phyloP scores from a whole-genome alignment of 2,888 invertebrate genomes.

The Sepioteuthis lessoniana region DNA sequence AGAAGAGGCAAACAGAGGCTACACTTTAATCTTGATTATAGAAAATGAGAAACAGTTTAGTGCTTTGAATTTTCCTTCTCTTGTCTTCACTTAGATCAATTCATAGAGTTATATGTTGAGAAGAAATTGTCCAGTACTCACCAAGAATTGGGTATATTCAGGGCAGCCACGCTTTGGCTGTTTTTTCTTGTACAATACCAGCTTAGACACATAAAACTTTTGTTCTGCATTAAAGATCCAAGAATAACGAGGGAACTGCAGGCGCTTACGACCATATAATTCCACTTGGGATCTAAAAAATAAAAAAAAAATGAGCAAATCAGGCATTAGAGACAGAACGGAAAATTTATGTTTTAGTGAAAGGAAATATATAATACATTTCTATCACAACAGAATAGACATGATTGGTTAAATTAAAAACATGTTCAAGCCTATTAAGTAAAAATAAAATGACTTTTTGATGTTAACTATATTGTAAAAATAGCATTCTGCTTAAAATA shows the following conservation, averaged over 20 bases:
- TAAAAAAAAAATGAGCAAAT: not conserved
- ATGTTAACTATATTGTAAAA: too few relatives aligned
- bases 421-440: too few relatives aligned
- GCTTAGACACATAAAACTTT: not conserved
- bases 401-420: too few relatives aligned
- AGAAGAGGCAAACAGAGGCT: too few relatives aligned
- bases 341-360: not conserved
- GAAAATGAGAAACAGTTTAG: too few relatives aligned
- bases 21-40: too few relatives aligned
- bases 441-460: too few relatives aligned
- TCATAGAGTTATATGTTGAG: not conserved
- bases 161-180: not conserved
- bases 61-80: too few relatives aligned
- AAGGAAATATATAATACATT: too few relatives aligned
- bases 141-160: not conserved
- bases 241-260: not conserved
- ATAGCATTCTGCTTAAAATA: too few relatives aligned
- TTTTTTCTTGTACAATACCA: not conserved
- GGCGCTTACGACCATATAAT: not conserved
- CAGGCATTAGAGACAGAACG: not conserved
- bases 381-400: too few relatives aligned
- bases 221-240: not conserved
- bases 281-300: not conserved
- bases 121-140: not conserved
- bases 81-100: not conserved